Evolutionary conservation across 2,888 invertebrate species (phyloP), one percentile per base, ranked within the genome.

Genomic region (Habroteleia sp.): DNA sequence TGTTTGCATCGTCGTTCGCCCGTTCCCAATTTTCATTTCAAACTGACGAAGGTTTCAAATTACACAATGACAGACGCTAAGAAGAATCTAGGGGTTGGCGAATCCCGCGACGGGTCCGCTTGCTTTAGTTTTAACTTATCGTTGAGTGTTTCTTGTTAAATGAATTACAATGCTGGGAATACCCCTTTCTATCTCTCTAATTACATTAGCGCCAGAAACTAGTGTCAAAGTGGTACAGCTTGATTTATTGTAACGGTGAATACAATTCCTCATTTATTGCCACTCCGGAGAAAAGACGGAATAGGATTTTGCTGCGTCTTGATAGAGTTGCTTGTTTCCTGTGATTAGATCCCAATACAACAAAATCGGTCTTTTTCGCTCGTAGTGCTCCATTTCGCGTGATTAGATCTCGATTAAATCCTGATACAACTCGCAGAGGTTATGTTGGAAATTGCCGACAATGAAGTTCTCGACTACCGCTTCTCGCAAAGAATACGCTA

Each of bases 61-160:
- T 54, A 31, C 17, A 27, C 69, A 69, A 44, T 35, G 58, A 35
- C 42, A 41, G 42, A 25, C 10, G 23, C 14, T 6, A 37, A 60
- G 60, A 60, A 17, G 23, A 69, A 50, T 17, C 37, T 13, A 11
- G 35, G 50, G 16, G 60, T 60, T 60, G 50, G 44, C 60, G 37
- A 52, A 58, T 60, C 37, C 44, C 25, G 48, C 31, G 41, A 46
- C n/a, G 46, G 11, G 10, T 6, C 25, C 7, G 6, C 25, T 17
- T 13, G 23, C 27, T 23, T 17, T n/a, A 29, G 8, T 33, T 35
- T 35, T 16, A 42, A 37, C 37, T 48, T 17, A 31, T 39, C 37
- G 17, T 37, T 33, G 33, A 20, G 20, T 20, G 5, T 29, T 14
- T 14, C n/a, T n/a, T n/a, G n/a, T n/a, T n/a, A n/a, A n/a, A n/a